A percentile compares a stretch with the other conserved stretches of the same genome.
Evolutionary conservation across 2,797 vertebrate genomes (phyloP).

Genomic region (Coracias cyanogaster): DNA sequence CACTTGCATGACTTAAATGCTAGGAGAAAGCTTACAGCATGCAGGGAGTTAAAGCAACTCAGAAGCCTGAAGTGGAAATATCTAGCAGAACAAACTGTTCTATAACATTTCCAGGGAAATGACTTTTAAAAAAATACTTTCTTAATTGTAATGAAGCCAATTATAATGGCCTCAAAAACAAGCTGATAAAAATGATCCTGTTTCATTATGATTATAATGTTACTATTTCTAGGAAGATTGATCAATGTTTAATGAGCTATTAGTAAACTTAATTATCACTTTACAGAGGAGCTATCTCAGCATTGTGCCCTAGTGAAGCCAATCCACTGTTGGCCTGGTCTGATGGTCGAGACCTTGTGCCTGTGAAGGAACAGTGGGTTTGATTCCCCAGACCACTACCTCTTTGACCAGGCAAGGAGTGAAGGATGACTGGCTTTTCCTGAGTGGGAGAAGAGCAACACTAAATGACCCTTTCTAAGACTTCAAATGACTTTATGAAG

Average conservation of each 20-base stretch:
- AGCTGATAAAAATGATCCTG: slow-evolving; percentile 25
- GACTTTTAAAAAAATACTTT: slow-evolving; percentile 64
- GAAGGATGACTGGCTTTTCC: background rate
- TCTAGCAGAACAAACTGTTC: slow-evolving; percentile 65
- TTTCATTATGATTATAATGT: slow-evolving; percentile 51
- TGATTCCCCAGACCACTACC: background rate
- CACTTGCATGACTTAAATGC: slow-evolving; percentile 6
- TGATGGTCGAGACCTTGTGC: background rate
- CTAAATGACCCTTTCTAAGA: background rate
- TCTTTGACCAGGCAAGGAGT: background rate
- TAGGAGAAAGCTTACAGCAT: slow-evolving; percentile 21
- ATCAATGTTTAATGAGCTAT: slow-evolving; percentile 67
- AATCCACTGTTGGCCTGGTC: background rate
- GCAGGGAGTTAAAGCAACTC: slow-evolving; percentile 52
- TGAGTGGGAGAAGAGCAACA: background rate
- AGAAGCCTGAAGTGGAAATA: slow-evolving; percentile 47
- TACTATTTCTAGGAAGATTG: slow-evolving; percentile 66
- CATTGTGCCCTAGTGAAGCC: background rate
- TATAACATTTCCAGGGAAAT: slow-evolving; percentile 66
- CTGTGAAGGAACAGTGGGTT: background rate
- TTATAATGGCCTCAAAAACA: slow-evolving; percentile 55
- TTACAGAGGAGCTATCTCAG: background rate
- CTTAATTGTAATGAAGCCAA: slow-evolving; percentile 62
- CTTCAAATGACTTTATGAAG: background rate
- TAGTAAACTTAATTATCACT: slow-evolving; percentile 65